Conservation (phyloP, 2,797 vertebrate species). For the Chelon auratus region DNA sequence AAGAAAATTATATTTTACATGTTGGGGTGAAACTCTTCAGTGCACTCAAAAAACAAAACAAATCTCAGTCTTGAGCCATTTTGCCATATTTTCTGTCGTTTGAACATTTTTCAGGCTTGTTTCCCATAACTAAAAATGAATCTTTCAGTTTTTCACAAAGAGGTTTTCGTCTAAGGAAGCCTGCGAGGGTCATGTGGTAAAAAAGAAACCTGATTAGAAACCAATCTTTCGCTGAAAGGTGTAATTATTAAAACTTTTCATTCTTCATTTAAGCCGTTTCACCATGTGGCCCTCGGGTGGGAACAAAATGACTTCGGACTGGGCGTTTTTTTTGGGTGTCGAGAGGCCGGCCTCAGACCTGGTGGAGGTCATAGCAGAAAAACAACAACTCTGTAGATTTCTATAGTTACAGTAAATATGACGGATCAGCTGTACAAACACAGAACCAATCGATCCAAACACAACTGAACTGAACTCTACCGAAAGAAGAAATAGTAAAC, state of each 20-base stretch:
- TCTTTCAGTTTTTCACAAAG: not conserved
- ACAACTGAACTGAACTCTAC: slow-evolving; percentile 62
- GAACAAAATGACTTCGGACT: not conserved
- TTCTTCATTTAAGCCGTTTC: not conserved
- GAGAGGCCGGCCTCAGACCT: slow-evolving; percentile 33
- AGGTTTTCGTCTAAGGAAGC: not conserved
- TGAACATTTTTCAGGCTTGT: not conserved
- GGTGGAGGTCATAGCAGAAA: slow-evolving; percentile 53
- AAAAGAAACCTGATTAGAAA: too few species aligned
- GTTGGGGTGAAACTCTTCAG: slow-evolving; percentile 24
- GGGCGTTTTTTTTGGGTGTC: not conserved
- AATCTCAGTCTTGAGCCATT: not conserved
- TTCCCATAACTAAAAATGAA: too few species aligned
- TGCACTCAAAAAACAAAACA: not conserved
- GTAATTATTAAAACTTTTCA: too few species aligned
- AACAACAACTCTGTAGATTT: slow-evolving; percentile 55
- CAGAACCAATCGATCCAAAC: slow-evolving; percentile 58
- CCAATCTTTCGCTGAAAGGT: too few species aligned
- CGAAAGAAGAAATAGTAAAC: slow-evolving; percentile 69
- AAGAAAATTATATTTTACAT: not conserved
- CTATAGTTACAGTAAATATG: slow-evolving; percentile 66
- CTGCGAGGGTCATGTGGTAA: not conserved
- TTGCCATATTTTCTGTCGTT: not conserved
- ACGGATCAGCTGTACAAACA: slow-evolving; percentile 71
- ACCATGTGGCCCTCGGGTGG: not conserved